Conservation (phyloP, 2,888 invertebrate genomes). For the Scaptodrosophila latifasciaeformis region DNA sequence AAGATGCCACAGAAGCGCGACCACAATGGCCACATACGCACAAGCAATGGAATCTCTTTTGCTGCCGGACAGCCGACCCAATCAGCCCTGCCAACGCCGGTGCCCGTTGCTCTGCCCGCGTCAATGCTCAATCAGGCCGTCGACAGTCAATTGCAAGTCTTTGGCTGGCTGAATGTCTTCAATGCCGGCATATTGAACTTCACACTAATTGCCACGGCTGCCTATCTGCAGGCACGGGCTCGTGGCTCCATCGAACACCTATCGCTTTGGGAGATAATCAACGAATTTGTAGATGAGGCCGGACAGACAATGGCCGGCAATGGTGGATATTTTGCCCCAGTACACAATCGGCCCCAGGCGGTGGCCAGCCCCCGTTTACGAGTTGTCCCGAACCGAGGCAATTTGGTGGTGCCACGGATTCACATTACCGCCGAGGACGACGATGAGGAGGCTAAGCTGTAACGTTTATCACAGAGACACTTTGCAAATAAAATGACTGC, state of each 20-base stretch:
- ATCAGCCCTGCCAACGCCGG: slow-evolving; percentile 14
- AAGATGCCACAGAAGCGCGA: slow-evolving; percentile 35
- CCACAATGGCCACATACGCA: slow-evolving; percentile 20
- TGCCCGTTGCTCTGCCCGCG: slow-evolving; percentile 11
- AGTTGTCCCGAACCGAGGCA: neutral
- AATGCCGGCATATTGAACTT: slow-evolving; percentile 55
- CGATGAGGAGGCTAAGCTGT: slow-evolving; percentile 23
- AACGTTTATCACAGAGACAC: neutral
- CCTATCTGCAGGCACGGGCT: slow-evolving; percentile 34
- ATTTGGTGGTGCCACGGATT: slow-evolving; percentile 29
- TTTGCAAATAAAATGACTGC: slow-evolving; percentile 51
- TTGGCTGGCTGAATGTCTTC: slow-evolving; percentile 47
- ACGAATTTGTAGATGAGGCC: slow-evolving; percentile 49
- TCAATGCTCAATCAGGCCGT: slow-evolving; percentile 20
- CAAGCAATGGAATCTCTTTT: too few relatives aligned
- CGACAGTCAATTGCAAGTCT: slow-evolving; percentile 31
- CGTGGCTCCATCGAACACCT: slow-evolving; percentile 38
- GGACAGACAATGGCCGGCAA: slow-evolving; percentile 16
- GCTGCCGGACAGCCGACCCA: neutral
- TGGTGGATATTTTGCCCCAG: slow-evolving; percentile 26
- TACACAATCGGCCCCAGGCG: neutral
- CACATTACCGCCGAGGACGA: slow-evolving; percentile 58
- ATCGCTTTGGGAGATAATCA: slow-evolving; percentile 51
- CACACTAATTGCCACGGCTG: slow-evolving; percentile 49
- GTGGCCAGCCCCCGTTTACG: slow-evolving; percentile 1